phyloP scores from a whole-genome alignment of 2,113 vertebrate species.

The Melospiza georgiana region DNA sequence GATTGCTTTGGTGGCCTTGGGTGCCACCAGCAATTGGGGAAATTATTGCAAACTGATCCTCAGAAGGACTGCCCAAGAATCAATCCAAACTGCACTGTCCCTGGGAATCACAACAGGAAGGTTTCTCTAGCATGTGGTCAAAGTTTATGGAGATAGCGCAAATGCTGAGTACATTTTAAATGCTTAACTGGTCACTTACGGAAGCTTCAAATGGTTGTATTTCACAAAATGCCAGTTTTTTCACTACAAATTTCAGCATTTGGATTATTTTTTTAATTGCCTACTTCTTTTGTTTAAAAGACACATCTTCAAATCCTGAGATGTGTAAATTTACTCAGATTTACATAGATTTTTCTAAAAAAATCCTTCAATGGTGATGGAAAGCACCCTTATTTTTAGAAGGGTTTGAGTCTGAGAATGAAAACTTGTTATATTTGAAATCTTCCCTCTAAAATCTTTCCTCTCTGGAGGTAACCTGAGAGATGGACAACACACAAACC shows the following conservation, averaged over 20 bases:
- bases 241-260: background rate
- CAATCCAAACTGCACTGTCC: background rate
- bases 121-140: background rate
- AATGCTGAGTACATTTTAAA: background rate
- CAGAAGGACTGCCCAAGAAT: background rate
- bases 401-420: background rate
- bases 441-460: background rate
- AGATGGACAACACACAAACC: background rate
- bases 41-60: background rate
- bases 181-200: background rate
- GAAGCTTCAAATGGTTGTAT: background rate
- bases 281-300: background rate
- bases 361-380: background rate
- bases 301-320: background rate
- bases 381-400: background rate
- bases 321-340: fast-evolving
- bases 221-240: background rate
- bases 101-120: background rate
- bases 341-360: background rate
- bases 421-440: background rate
- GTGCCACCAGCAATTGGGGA: background rate
- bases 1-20: background rate
- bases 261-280: background rate
- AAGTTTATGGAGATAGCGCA: background rate
- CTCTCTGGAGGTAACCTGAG: background rate